Conservation (phyloP, 2,113 vertebrate species). For the Neofelis nebulosa region DNA sequence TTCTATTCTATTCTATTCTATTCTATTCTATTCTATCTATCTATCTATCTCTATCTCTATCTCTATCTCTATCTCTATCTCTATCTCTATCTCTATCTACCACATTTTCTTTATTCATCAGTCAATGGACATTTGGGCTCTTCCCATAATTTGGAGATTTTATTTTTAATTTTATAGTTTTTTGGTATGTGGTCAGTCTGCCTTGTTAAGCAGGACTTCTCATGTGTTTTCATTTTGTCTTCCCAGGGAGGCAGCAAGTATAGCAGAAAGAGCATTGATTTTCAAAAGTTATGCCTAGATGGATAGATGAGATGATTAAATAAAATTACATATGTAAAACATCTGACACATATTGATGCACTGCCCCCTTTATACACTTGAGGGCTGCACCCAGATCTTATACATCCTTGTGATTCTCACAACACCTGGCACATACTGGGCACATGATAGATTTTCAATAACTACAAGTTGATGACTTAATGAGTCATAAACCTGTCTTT, state of each 20-base stretch:
- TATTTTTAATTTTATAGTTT: not conserved
- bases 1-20: too few species aligned
- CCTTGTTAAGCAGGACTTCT: not conserved
- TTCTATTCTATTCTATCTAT: too few species aligned
- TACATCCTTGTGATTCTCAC: not conserved
- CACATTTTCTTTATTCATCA: too few species aligned
- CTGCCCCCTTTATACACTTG: not conserved
- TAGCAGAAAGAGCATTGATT: not conserved
- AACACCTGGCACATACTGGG: not conserved
- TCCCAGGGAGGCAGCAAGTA: not conserved
- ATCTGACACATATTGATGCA: not conserved
- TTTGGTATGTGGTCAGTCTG: not conserved
- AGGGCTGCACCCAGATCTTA: not conserved
- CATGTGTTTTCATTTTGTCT: slow-evolving; percentile 15
- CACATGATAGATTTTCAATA: not conserved
- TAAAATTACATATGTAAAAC: not conserved
- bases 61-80: too few species aligned
- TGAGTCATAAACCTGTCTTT: not conserved
- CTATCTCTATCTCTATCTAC: too few species aligned
- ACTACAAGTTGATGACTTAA: not conserved
- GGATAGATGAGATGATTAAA: not conserved
- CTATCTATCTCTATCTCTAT: too few species aligned
- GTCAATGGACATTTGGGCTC: too few species aligned
- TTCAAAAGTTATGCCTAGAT: not conserved
- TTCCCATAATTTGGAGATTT: not conserved